Conservation (phyloP, 1,140 invertebrate genomes). For the Bombus turneri region DNA sequence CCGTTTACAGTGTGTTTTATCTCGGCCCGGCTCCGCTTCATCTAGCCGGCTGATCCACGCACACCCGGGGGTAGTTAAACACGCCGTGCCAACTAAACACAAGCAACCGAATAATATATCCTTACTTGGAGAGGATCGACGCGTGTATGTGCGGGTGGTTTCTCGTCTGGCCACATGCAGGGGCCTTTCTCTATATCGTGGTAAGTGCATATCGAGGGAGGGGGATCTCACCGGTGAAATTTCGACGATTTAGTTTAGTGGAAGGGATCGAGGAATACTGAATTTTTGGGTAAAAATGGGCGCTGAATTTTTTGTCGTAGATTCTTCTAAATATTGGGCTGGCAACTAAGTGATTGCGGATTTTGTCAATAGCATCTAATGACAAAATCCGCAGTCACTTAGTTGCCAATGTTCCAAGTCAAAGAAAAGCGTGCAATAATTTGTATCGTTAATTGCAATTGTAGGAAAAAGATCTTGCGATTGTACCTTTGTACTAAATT, state of each 20-base stretch:
- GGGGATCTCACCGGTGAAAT: neutral
- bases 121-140: neutral
- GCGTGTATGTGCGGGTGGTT: neutral
- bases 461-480: too few species aligned
- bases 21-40: slow-evolving; percentile 57
- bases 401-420: too few species aligned
- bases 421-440: neutral
- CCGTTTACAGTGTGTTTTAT: slow-evolving; percentile 74
- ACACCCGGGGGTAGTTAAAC: slow-evolving; percentile 31
- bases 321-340: neutral
- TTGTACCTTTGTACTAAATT: too few species aligned
- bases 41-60: slow-evolving; percentile 61
- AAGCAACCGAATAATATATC: slow-evolving; percentile 18
- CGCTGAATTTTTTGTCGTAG: neutral
- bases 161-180: neutral
- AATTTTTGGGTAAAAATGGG: neutral
- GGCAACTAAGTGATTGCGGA: too few species aligned
- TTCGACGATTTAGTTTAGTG: neutral
- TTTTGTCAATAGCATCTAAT: too few species aligned
- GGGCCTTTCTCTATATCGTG: too few species aligned
- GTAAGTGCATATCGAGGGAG: neutral
- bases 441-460: neutral
- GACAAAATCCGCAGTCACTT: too few species aligned
- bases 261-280: neutral
- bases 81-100: slow-evolving; percentile 9